A percentile compares a stretch with the other conserved stretches of the same genome.
phyloP scores from a whole-genome alignment of 2,888 invertebrate species.

The Agrochola lychnidis region DNA sequence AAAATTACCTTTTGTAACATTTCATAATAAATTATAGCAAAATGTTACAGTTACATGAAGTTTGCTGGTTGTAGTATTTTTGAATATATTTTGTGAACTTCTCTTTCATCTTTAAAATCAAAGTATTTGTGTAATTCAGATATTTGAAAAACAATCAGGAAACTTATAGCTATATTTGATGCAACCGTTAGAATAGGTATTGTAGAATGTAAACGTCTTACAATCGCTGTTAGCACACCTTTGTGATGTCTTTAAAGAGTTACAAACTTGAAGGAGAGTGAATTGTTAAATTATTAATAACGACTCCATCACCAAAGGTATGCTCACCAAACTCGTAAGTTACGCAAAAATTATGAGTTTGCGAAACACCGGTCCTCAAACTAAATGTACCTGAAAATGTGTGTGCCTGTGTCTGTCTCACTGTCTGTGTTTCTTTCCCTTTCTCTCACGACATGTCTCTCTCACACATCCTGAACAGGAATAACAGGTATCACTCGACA shows the following conservation, averaged over 20 bases:
- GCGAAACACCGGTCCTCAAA: conserved; percentile 48
- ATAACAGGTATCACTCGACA: conserved; percentile 89
- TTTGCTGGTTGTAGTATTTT: conserved; percentile 38
- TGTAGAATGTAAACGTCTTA: conserved; percentile 59
- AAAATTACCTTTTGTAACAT: not conserved
- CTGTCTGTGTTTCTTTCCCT: conserved; percentile 90
- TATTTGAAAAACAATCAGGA: conserved; percentile 44
- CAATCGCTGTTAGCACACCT: conserved; percentile 31
- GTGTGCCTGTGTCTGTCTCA: conserved; percentile 90
- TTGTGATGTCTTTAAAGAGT: not conserved
- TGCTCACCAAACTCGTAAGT: conserved; percentile 43
- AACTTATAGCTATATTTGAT: conserved; percentile 38
- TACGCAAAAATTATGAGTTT: conserved; percentile 41
- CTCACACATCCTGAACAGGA: conserved; percentile 89
- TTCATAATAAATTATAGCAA: conserved; percentile 6
- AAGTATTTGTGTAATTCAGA: not conserved
- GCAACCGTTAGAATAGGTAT: conserved; percentile 50
- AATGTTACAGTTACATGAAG: conserved; percentile 39
- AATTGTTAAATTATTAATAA: not conserved
- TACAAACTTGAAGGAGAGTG: not conserved
- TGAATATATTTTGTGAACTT: not conserved
- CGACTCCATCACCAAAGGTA: conserved; percentile 26
- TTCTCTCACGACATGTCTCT: conserved; percentile 89
- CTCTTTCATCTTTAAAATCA: not conserved
- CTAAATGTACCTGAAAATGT: conserved; percentile 73